Evolutionary conservation across 2,113 vertebrate species (phyloP).

Genomic region (Seriola aureovittata): DNA sequence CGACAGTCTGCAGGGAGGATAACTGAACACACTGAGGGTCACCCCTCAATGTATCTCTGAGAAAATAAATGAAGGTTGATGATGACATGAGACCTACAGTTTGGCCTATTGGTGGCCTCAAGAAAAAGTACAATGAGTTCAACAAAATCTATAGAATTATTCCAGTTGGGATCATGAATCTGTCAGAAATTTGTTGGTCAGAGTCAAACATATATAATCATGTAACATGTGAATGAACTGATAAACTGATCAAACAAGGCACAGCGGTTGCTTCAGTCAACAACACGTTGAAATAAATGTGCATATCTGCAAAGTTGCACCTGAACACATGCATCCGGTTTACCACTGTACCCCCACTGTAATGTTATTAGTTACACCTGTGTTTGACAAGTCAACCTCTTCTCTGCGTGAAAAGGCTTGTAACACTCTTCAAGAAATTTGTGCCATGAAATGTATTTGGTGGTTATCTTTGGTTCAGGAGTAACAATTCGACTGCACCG

Average conservation of each 20-base stretch:
- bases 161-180: not conserved
- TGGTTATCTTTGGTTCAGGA: not conserved
- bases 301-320: not conserved
- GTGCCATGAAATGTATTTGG: not conserved
- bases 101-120: not conserved
- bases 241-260: too few species aligned
- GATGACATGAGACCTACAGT: not conserved
- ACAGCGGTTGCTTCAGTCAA: too few species aligned
- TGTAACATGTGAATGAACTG: too few species aligned
- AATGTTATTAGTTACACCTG: not conserved
- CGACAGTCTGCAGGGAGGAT: not conserved
- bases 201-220: too few species aligned
- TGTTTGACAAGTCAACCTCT: not conserved
- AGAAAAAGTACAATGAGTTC: not conserved
- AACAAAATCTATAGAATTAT: not conserved
- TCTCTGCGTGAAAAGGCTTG: not conserved
- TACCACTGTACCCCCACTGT: too few species aligned
- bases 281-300: not conserved
- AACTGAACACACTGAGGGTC: not conserved
- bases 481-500: not conserved
- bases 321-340: not conserved
- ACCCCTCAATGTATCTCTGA: too few species aligned
- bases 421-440: not conserved
- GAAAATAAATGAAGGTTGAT: too few species aligned
- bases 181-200: not conserved